A percentile compares a stretch with the other conserved stretches of the same genome.
These are phyloP conservation scores for Oxystoma pomonae DNA, from an alignment of 2,888 invertebrate genomes.

Conservation along the genomic window DNA sequence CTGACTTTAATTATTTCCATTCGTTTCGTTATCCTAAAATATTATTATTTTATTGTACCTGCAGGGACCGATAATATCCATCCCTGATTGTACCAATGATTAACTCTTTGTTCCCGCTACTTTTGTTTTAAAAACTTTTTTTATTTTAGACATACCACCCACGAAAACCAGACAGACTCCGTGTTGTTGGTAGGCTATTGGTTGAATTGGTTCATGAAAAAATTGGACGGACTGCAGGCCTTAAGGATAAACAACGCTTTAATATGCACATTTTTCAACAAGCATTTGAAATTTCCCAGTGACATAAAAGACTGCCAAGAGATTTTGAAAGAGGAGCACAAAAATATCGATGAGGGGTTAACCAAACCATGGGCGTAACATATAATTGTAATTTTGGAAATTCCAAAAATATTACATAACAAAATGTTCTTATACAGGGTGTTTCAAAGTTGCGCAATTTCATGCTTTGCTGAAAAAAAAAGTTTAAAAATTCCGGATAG, in stretches of 20 bases:
- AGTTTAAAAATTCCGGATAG: too few species aligned
- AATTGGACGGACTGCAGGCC: conserved; percentile 44
- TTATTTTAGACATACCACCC: conserved; percentile 46
- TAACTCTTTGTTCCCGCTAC: not conserved
- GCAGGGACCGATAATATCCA: too few species aligned
- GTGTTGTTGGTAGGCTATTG: conserved; percentile 48
- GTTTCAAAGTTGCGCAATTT: not conserved
- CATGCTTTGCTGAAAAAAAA: too few species aligned
- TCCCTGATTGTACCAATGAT: too few species aligned
- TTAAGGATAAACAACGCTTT: conserved; percentile 47
- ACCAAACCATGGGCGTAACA: conserved; percentile 44
- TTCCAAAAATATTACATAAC: too few species aligned
- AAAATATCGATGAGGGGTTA: conserved; percentile 39
- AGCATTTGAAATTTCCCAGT: conserved; percentile 34
- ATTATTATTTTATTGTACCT: too few species aligned
- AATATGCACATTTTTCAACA: conserved; percentile 44
- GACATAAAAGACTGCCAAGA: conserved; percentile 33
- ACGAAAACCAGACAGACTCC: conserved; percentile 50
- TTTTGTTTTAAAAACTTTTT: not conserved
- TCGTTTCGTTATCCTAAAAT: too few species aligned
- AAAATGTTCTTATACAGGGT: not conserved
- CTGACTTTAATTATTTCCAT: too few species aligned
- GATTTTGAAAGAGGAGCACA: conserved; percentile 35
- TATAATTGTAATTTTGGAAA: not conserved
- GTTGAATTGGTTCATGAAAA: conserved; percentile 51